Conservation (phyloP, 2,113 vertebrate genomes). For the Lagopus leucura region DNA sequence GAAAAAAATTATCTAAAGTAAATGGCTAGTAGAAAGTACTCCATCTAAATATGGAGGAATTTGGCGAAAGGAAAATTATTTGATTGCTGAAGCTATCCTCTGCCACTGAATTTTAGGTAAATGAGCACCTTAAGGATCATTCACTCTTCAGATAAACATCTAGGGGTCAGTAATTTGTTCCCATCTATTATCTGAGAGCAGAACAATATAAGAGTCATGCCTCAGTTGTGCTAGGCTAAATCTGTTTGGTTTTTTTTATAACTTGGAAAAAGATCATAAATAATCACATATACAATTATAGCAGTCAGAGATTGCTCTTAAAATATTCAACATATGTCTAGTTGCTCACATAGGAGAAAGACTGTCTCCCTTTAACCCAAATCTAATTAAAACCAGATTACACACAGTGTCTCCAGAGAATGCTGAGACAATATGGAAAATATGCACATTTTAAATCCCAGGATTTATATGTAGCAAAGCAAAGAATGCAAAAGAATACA, state of each 20-base stretch:
- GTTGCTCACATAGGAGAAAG: neutral
- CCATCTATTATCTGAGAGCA: neutral
- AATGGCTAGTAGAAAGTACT: neutral
- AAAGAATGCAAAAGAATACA: neutral
- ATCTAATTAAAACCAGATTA: conserved; percentile 52
- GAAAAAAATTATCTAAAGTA: neutral
- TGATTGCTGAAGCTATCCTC: neutral
- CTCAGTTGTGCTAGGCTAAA: neutral
- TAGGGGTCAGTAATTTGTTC: neutral
- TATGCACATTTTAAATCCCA: neutral
- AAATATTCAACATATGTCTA: neutral
- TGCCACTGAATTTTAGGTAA: neutral
- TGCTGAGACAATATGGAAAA: conserved; percentile 2
- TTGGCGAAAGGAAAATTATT: neutral
- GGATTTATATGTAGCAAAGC: neutral
- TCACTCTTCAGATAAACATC: neutral
- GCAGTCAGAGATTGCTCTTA: neutral
- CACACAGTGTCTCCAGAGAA: neutral
- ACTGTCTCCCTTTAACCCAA: neutral
- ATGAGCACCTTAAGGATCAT: neutral
- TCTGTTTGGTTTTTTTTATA: neutral
- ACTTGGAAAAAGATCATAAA: neutral
- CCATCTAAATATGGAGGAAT: neutral
- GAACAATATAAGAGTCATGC: neutral
- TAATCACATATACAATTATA: neutral